Percentiles rank a stretch among this genome's conserved stretches.
Evolutionary conservation across 2,113 vertebrate species (phyloP).

Genomic region (Fulica atra): DNA sequence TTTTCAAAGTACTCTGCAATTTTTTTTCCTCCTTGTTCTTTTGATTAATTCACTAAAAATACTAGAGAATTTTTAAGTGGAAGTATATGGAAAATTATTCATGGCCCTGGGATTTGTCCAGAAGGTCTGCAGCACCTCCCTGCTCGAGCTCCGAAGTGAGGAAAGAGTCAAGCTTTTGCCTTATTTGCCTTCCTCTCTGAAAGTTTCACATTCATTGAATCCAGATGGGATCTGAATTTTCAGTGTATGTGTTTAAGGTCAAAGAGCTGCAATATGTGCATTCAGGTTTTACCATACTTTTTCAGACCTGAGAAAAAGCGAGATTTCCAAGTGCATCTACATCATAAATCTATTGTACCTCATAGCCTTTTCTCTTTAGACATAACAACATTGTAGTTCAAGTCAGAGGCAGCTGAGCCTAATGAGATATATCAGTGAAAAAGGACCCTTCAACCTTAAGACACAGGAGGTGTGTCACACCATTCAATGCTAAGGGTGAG

Average conservation of each 20-base stretch:
- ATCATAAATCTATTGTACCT: neutral
- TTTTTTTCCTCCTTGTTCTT: neutral
- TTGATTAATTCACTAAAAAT: neutral
- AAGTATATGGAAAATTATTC: neutral
- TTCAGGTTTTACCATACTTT: neutral
- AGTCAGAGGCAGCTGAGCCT: neutral
- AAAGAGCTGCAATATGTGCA: neutral
- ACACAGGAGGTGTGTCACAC: neutral
- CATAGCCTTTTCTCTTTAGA: neutral
- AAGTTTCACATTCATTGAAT: neutral
- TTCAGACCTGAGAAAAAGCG: neutral
- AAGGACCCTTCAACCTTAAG: neutral
- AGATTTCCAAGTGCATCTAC: neutral
- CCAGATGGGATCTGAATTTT: constrained; percentile 9
- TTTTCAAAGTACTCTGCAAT: neutral
- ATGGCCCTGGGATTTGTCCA: neutral
- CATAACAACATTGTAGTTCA: neutral
- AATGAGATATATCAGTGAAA: neutral
- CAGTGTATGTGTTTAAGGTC: neutral
- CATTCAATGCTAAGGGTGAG: neutral
- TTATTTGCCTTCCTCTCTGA: neutral
- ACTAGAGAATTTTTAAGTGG: neutral
- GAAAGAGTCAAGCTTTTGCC: neutral
- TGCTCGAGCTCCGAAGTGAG: neutral
- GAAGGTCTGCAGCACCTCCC: neutral